Base-by-base conservation (phyloP, 2,797 vertebrate genomes). In the Micropoecilia bifurca region DNA sequence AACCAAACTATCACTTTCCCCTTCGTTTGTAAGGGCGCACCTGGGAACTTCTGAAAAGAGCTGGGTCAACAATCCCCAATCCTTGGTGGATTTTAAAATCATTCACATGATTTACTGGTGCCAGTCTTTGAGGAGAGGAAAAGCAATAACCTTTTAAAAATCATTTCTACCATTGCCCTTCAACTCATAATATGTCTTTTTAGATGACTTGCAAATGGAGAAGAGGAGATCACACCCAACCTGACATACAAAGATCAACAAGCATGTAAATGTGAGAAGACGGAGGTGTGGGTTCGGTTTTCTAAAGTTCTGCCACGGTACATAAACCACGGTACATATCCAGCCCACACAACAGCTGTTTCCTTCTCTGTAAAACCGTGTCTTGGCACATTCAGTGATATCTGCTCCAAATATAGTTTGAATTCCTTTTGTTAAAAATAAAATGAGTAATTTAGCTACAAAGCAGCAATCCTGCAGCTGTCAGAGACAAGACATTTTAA, bases 321-420 rank as follows among this genome's bases (percentile, higher is more conserved):
- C 39, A 16, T 45, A 28, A 43, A 45, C 68, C 16, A 28, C 13
- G 3, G 7, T 46, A 10, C 3, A 12, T 25, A 41, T 3, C 36
- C 33, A 41, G 20, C 20, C 33, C 20, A 25, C 39, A 43, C 22
- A 69, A 69, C 1, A 28, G 25, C 41, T 25, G 13, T 9, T 71
- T 71, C 25, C 68, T 71, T 28, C 28, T 28, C 82, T 45, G 46
- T 82, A 73, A 18, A 33, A 28, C 39, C 61, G 79, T 87, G 76
- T 85, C 33, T 87, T 86, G 90, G 91, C 85, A 92, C 89, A 61
- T 82, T 83, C 73, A 80, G 20, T 46, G 14, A 71, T 46, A 77
- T 48, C 13, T 78, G 25, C 28, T 78, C 36, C 41, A 66, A 78
- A 76, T 57, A 66, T 71, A 61, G n/a, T 66, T 77, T 74, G 43